Percentiles rank a stretch among this genome's conserved stretches.
These are phyloP conservation scores for Mythimna pallens DNA, from an alignment of 2,888 invertebrate genomes.

Conservation along the genomic window DNA sequence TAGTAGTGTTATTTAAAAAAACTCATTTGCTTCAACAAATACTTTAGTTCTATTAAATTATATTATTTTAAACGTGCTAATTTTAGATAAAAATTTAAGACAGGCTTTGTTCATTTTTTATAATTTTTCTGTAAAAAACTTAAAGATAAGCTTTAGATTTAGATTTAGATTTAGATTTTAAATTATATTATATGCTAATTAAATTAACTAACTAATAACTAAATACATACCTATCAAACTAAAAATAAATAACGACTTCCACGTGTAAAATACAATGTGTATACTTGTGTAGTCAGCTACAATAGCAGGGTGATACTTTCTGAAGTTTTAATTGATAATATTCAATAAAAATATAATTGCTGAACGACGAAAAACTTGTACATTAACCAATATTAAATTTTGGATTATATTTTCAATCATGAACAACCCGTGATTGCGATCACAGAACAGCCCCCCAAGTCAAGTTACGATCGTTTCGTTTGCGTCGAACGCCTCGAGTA, in stretches of 20 bases:
- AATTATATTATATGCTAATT: conserved; percentile 14
- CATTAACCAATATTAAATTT: too few species aligned
- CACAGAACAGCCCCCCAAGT: too few species aligned
- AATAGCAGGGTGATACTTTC: background rate
- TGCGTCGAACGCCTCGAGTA: too few species aligned
- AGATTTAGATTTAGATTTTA: background rate
- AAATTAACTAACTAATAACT: background rate
- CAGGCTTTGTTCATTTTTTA: conserved; percentile 12
- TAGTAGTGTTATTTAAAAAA: background rate
- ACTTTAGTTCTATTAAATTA: background rate
- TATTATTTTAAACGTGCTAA: conserved; percentile 5
- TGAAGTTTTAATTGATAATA: too few species aligned
- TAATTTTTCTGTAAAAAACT: background rate
- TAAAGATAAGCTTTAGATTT: background rate
- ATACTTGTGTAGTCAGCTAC: background rate
- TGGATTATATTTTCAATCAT: too few species aligned
- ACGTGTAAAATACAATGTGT: background rate
- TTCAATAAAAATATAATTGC: too few species aligned
- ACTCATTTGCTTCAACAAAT: background rate
- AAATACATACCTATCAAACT: background rate
- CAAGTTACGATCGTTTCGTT: too few species aligned
- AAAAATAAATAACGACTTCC: background rate
- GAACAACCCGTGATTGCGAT: too few species aligned
- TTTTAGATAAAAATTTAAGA: background rate
- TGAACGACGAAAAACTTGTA: too few species aligned